phyloP scores from a whole-genome alignment of 2,797 vertebrate species.

The Parauchenoglanis ngamensis region DNA sequence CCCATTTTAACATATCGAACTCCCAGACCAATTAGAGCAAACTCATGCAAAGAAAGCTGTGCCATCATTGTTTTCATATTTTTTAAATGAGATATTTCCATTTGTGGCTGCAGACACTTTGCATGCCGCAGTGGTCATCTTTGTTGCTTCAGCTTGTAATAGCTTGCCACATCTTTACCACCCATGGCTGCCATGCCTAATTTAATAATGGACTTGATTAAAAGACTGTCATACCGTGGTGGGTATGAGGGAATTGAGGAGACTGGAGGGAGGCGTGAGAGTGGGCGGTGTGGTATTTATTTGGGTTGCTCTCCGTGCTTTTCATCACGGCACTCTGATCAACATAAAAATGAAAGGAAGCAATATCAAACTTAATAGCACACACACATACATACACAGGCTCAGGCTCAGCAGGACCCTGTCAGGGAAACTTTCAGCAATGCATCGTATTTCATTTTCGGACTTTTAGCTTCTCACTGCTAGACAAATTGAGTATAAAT shows the following conservation, averaged over 20 bases:
- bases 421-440: background rate
- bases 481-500: background rate
- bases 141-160: conserved; percentile 22
- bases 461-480: background rate
- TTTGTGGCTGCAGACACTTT: background rate
- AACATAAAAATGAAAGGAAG: background rate
- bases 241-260: background rate
- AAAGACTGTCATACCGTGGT: conserved; percentile 26
- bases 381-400: background rate
- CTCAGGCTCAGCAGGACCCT: background rate
- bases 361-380: background rate
- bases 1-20: background rate
- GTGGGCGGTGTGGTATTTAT: background rate
- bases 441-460: background rate
- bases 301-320: background rate
- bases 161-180: conserved; percentile 27
- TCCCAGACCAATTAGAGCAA: background rate
- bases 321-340: background rate
- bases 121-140: background rate
- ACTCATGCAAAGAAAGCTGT: background rate
- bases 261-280: background rate
- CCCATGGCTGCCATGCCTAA: background rate
- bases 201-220: conserved; percentile 25
- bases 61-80: background rate
- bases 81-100: background rate